Base-by-base conservation (phyloP, 2,797 vertebrate genomes). In the Sus cebifrons region DNA sequence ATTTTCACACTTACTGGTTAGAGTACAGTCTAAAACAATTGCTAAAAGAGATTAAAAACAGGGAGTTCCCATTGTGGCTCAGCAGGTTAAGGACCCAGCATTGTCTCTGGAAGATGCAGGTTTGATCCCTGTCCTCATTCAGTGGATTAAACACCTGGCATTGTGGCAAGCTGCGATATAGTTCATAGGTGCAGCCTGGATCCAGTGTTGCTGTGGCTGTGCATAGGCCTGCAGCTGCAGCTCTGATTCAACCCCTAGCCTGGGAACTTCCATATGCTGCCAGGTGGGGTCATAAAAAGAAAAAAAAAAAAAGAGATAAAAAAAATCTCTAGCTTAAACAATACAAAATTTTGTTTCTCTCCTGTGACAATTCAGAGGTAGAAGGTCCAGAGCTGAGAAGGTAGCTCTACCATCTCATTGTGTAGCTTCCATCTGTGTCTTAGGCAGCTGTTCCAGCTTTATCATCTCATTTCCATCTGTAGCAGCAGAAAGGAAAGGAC, bases 1-100 rank as follows among this genome's bases (percentile, higher is more conserved):
- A 82, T 60, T 75, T 88, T 87, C 49, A 75, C 32, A 86, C 75
- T 84, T 95, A 90, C 58, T 90, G 70, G 74, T 65, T 78, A 74
- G 21, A 44, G 6, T 77, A 6, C 21, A 75, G 27, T 52, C 71
- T 68, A 67, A 94, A 78, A 71, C 36, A 40, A 54, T 44, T 70
- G 15, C 71, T 71, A 86, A 88, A 91, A 79, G 25, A 89, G 36
- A 54, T 70, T 49, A 62, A 70, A 86, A 93, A 90, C 62, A 49
- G 44, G 44, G 44, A 49, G 44, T 49, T 49, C 44, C 44, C 44
- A 49, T 6, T 49, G 44, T 6, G 6, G 44, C 44, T 49, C 44
- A 49, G 9, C 9, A 10, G 44, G 44, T 49, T 49, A 49, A 49
- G 44, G 44, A 49, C 44, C 44, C 44, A 49, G 9, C 9, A 10